These are phyloP conservation scores for Zaprionus gabonicus DNA, from an alignment of 1,140 invertebrate genomes.

Conservation along the genomic window DNA sequence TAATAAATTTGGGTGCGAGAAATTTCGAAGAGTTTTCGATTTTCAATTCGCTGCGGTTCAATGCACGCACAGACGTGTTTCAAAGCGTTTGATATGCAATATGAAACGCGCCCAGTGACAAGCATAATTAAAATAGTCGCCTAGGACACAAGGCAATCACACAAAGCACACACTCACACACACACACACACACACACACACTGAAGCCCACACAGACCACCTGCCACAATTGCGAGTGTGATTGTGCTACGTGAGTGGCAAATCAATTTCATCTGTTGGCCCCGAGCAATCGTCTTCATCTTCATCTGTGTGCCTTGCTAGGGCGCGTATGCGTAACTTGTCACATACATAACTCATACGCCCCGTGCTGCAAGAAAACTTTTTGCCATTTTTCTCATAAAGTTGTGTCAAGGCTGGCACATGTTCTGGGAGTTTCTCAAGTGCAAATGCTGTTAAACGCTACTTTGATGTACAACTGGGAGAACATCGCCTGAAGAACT, in stretches of 20 bases:
- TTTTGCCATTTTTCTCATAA: conserved; percentile 10
- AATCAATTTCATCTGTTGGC: conserved; percentile 39
- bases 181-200: background rate
- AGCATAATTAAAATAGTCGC: conserved; percentile 61
- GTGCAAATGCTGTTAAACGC: conserved; percentile 52
- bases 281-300: background rate
- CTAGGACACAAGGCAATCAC: conserved; percentile 28
- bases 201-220: background rate
- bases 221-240: conserved; percentile 4
- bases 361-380: background rate
- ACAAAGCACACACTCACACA: background rate
- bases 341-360: conserved; percentile 24
- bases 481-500: too few species aligned
- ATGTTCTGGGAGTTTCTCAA: background rate
- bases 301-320: background rate
- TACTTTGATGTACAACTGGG: too few species aligned
- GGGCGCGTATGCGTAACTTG: conserved; percentile 25
- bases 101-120: conserved; percentile 44
- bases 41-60: conserved; percentile 10
- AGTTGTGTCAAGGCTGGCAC: conserved; percentile 10
- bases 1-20: conserved; percentile 56
- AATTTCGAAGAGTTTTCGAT: conserved; percentile 47
- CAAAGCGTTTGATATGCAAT: conserved; percentile 50
- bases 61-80: conserved; percentile 34
- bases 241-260: conserved; percentile 44